Percentiles rank a stretch among this genome's conserved stretches.
phyloP scores from a whole-genome alignment of 1,140 invertebrate genomes.

The Ips typographus region DNA sequence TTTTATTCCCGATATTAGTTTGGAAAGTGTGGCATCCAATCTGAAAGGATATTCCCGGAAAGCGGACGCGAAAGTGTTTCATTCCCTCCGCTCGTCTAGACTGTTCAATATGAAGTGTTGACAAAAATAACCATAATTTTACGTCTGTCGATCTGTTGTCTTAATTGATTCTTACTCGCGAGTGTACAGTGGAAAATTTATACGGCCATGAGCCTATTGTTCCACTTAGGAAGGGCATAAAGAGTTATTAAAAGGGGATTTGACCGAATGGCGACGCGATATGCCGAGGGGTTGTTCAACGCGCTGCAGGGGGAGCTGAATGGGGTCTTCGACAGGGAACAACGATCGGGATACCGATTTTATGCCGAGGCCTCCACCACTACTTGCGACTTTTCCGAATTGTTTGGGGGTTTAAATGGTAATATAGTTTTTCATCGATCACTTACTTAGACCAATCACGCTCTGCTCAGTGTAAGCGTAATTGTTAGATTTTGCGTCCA shows the following conservation, averaged over 20 bases:
- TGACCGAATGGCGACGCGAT: conserved; percentile 24
- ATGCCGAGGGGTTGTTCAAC: conserved; percentile 28
- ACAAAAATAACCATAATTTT: background rate
- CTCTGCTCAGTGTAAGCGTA: no score
- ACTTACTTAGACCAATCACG: background rate
- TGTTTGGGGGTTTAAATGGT: conserved; percentile 20
- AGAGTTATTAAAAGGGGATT: conserved; percentile 28
- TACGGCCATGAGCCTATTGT: background rate
- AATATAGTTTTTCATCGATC: background rate
- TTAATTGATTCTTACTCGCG: background rate
- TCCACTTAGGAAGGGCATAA: background rate
- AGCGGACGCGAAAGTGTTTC: no score
- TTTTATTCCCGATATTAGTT: no score
- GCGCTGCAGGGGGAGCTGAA: conserved; percentile 10
- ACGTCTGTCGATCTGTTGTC: background rate
- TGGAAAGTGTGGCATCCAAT: no score
- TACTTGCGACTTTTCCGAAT: conserved; percentile 30
- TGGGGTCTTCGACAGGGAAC: conserved; percentile 26
- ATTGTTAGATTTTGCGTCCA: no score
- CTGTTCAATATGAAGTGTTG: background rate
- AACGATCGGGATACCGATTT: conserved; percentile 15
- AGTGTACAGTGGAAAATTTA: background rate
- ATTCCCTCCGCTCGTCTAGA: background rate
- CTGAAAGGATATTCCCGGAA: no score
- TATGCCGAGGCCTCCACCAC: conserved; percentile 21